Base-by-base conservation (phyloP, 2,888 invertebrate genomes). In the Pollenia labialis region DNA sequence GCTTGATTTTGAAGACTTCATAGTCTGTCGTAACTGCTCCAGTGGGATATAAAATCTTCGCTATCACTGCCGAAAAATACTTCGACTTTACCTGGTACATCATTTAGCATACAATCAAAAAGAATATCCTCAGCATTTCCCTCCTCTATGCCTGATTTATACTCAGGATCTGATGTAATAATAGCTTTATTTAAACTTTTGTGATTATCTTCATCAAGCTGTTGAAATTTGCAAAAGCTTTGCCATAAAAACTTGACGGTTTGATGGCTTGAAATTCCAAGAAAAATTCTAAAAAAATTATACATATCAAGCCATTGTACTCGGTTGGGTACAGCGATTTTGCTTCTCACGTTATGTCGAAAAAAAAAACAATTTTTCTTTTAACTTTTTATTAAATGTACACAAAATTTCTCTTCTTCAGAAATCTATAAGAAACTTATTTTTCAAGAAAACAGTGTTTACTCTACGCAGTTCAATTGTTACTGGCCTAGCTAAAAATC, bases 71-170 rank as follows among this genome's bases (percentile, higher is more conserved):
- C 66, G 14, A 8, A 74, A 42, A 84, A 84, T 52, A 84, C 58
- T 58, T 74, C 74, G 11, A 74, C 48, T 66, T 84, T 58, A 23
- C 83, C 84, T 58, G 72, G 72, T 62, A 71, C 50, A 72, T 64
- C 81, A 66, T 64, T 52, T 71, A 74, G 74, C 54, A 81, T 74
- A 14, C n/a, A 52, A 54, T 64, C 64, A 56, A 60, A 14, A 44
- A 54, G 12, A 66, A 77, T 68, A 48, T 79, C 48, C 18, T 64
- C 72, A 69, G 16, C 40, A 60, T 40, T 46, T 1, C 44, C 82
- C 11, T 72, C 64, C 40, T 71, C 79, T 66, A 79, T 64, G 54
- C 79, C 84, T 44, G 64, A 77, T 16, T 83, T 83, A 54, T 44
- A 77, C 11, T 83, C 69, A 1, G 60, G 52, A 71, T 69, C 77